Evolutionary conservation across 2,113 vertebrate genomes (phyloP), one percentile per base, ranked within the genome.

Genomic region (Hepsetus odoe): DNA sequence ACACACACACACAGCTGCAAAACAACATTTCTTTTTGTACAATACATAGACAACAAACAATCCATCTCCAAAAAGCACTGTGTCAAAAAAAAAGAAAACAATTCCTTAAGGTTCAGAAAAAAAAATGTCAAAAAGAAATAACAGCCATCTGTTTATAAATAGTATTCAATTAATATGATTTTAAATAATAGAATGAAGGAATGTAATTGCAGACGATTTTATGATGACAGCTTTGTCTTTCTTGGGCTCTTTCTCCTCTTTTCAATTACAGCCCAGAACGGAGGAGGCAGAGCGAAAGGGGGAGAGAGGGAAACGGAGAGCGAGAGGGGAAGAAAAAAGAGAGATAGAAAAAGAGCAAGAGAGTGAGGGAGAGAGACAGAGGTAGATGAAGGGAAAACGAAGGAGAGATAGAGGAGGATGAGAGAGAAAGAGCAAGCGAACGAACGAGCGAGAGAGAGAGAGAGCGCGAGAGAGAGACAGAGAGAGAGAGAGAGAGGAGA

Each of bases 391-490:
- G 84, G 76, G 58, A 74, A 74, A 87, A 67, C 72, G 22, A 58
- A 46, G 55, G 73, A 78, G 70, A 20, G 73, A 79, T 74, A 75
- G 81, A 80, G 85, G 75, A 85, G 82, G 85, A 76, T 72, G 86
- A 90, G 83, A 90, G 72, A 91, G 90, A 14, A 20, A 64, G 49
- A 55, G 38, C 77, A 83, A 85, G 86, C 82, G 79, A 84, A 55
- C 84, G n/a, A n/a, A n/a, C n/a, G n/a, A n/a, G n/a, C n/a, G n/a
- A n/a, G n/a, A 74, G 61, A 58, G 53, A 65, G 26, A 13, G 58
- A 59, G 13, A 59, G 10, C 58, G 82, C 80, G 66, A 56, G 81
- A 69, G 59, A 72, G 81, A 87, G 79, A 76, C 83, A 77, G 58
- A 74, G 76, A 86, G 72, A 72, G 22, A 59, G 44, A 66, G 70